Evolutionary conservation across 2,113 vertebrate genomes (phyloP).

Genomic region (Tychaedon coryphoeus): DNA sequence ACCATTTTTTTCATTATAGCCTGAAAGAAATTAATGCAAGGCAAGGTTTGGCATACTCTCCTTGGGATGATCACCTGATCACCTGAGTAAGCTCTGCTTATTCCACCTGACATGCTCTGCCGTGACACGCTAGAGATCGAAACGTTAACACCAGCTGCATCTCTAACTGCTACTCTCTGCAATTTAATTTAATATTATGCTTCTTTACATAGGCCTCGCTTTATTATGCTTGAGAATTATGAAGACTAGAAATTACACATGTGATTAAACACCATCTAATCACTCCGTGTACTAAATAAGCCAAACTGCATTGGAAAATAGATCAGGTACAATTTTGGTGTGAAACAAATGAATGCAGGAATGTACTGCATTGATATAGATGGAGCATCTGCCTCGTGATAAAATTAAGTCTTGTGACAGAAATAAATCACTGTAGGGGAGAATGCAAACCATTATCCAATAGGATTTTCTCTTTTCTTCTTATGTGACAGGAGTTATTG

Average conservation of each 20-base stretch:
- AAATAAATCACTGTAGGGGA: slow-evolving; percentile 78
- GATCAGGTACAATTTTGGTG: slow-evolving; percentile 70
- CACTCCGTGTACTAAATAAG: slow-evolving; percentile 51
- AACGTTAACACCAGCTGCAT: slow-evolving; percentile 52
- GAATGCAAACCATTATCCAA: slow-evolving; percentile 74
- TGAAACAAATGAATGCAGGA: slow-evolving; percentile 72
- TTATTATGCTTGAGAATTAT: slow-evolving; percentile 59
- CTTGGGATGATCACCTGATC: slow-evolving; percentile 55
- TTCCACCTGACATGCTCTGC: slow-evolving; percentile 74
- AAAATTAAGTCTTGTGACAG: slow-evolving; percentile 82
- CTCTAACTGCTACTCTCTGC: slow-evolving; percentile 12
- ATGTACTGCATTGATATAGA: slow-evolving; percentile 69
- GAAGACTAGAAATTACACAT: slow-evolving; percentile 69
- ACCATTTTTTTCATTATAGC: neutral
- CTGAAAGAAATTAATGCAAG: slow-evolving; percentile 61
- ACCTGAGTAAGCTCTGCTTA: slow-evolving; percentile 79
- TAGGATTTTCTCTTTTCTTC: slow-evolving; percentile 73
- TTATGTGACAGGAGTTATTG: slow-evolving; percentile 82
- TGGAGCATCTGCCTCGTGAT: slow-evolving; percentile 76
- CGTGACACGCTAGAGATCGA: slow-evolving; percentile 24
- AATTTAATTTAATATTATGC: slow-evolving; percentile 36
- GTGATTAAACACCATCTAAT: slow-evolving; percentile 68
- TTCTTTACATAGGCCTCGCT: slow-evolving; percentile 29
- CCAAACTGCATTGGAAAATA: slow-evolving; percentile 57
- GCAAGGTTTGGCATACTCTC: slow-evolving; percentile 76